phyloP scores from a whole-genome alignment of 2,113 vertebrate species.

The Upupa epops region DNA sequence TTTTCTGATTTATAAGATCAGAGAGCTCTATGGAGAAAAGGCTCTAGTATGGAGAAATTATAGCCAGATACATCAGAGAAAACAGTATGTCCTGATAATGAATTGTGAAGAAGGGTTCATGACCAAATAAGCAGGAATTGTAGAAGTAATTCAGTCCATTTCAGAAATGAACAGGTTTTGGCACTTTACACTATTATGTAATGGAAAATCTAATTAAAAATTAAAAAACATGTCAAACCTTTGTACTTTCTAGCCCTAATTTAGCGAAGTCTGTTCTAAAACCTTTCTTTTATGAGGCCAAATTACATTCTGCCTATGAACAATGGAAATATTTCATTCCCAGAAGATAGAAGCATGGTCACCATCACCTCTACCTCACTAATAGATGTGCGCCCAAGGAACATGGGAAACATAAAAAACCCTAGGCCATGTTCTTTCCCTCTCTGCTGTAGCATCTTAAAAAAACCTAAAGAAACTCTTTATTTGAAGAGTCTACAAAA shows the following conservation, averaged over 20 bases:
- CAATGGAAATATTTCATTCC: not conserved
- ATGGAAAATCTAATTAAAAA: conserved; percentile 36
- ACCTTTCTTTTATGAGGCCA: not conserved
- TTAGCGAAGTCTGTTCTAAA: not conserved
- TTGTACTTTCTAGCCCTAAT: not conserved
- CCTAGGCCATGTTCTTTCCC: not conserved
- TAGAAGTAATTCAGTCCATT: not conserved
- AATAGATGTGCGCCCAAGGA: not conserved
- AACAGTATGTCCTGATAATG: not conserved
- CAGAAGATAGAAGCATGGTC: not conserved
- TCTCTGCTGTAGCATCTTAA: not conserved
- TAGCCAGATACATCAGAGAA: not conserved
- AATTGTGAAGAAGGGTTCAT: not conserved
- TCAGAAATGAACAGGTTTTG: conserved; percentile 7
- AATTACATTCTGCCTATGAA: not conserved
- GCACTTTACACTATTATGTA: not conserved
- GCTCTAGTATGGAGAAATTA: not conserved
- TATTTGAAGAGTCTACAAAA: not conserved
- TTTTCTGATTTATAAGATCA: not conserved
- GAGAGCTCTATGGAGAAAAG: not conserved
- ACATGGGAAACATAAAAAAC: not conserved
- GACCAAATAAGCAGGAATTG: not conserved
- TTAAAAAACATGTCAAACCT: not conserved
- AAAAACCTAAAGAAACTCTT: not conserved
- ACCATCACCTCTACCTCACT: not conserved